Conservation (phyloP, 2,888 invertebrate species). For the Protula sp. region DNA sequence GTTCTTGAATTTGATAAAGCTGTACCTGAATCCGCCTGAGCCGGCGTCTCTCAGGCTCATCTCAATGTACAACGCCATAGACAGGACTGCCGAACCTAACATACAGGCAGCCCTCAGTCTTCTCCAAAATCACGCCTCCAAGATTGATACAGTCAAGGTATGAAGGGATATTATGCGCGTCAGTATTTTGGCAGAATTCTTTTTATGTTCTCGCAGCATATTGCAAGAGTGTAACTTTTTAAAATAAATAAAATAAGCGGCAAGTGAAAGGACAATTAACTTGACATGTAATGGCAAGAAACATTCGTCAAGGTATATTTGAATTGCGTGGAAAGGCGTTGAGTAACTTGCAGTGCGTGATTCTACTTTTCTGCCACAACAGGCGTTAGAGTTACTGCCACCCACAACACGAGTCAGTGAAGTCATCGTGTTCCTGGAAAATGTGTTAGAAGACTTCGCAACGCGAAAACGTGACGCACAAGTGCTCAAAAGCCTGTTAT, state of each 20-base stretch:
- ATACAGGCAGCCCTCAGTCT: slow-evolving; percentile 73
- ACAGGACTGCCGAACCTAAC: slow-evolving; percentile 63
- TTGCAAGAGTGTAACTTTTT: no score
- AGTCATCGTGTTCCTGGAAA: slow-evolving; percentile 61
- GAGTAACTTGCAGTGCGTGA: no score
- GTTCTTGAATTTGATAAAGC: slow-evolving; percentile 63
- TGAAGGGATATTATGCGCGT: no score
- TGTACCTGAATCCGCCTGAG: slow-evolving; percentile 60
- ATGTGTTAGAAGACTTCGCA: slow-evolving; percentile 74
- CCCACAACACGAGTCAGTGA: slow-evolving; percentile 71
- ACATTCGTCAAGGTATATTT: no score
- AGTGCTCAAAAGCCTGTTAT: slow-evolving; percentile 74
- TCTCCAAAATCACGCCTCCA: slow-evolving; percentile 75
- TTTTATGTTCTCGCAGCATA: no score
- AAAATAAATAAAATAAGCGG: no score
- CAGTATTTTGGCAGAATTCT: no score
- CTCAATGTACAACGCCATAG: slow-evolving; percentile 47
- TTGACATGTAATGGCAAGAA: no score
- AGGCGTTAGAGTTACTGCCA: slow-evolving; percentile 75
- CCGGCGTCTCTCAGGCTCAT: slow-evolving; percentile 49
- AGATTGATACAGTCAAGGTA: slow-evolving; percentile 77
- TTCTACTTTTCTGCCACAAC: no score
- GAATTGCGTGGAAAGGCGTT: no score
- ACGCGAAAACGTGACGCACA: slow-evolving; percentile 69
- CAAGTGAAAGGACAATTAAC: no score